A percentile compares a stretch with the other conserved stretches of the same genome.
These are phyloP conservation scores for Sebastes cheni DNA, from an alignment of 2,797 vertebrate genomes.

Conservation along the genomic window DNA sequence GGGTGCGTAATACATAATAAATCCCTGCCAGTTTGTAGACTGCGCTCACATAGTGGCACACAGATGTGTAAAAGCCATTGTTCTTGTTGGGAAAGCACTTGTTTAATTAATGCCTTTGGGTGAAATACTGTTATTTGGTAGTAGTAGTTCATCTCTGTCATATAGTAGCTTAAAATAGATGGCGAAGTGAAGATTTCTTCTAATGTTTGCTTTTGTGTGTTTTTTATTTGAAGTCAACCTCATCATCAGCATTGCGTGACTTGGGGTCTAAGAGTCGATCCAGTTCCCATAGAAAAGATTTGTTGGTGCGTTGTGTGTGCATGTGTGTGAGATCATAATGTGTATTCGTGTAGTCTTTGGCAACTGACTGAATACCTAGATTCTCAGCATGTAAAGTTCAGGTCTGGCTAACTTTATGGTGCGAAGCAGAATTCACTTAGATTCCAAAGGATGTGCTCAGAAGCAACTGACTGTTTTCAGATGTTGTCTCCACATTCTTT, in stretches of 20 bases:
- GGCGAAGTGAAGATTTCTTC: not conserved
- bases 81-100: constrained; percentile 10
- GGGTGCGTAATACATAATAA: constrained; percentile 82
- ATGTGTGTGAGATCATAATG: constrained; percentile 24
- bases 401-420: not conserved
- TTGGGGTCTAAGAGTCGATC: constrained; percentile 81
- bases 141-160: constrained; percentile 6
- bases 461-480: not conserved
- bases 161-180: not conserved
- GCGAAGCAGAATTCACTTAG: not conserved
- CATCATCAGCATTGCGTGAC: constrained; percentile 77
- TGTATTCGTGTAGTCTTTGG: not conserved
- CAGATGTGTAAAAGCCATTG: constrained; percentile 32
- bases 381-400: constrained; percentile 18
- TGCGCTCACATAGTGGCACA: not conserved
- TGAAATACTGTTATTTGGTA: constrained; percentile 1
- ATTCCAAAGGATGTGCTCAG: not conserved
- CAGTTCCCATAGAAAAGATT: constrained; percentile 85
- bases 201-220: constrained; percentile 34
- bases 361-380: not conserved
- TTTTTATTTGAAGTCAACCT: constrained; percentile 79
- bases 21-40: constrained; percentile 19
- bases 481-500: not conserved
- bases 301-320: constrained; percentile 83
- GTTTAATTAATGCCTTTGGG: not conserved